Base-by-base conservation (phyloP, 2,888 invertebrate genomes). In the Lottia scabra region DNA sequence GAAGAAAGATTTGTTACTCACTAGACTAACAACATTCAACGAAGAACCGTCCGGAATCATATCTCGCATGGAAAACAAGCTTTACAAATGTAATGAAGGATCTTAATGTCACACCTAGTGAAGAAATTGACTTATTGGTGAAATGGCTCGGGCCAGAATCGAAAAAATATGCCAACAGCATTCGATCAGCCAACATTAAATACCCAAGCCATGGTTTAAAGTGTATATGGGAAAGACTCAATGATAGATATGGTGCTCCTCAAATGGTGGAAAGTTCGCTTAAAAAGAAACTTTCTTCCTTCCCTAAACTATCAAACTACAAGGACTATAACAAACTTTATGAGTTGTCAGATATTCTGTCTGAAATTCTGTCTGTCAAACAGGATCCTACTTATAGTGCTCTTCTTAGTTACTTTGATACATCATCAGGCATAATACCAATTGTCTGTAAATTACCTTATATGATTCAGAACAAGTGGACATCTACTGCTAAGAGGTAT, bases 1-100 rank as follows among this genome's bases (percentile, higher is more conserved):
- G 30, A 71, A 67, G 38, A 71, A 71, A 45, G 62, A 71, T 16
- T 66, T 71, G 23, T 38, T 66, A n/a, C 63, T 71, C n/a, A 19
- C 66, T 15, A 30, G 71, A 65, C 23, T 66, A 15, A 67, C 66
- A 13, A 8, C 26, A 12, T 71, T 67, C 27, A 65, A 48, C n/a
- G 71, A 71, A 56, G 66, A 56, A 16, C 66, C n/a, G n/a, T n/a
- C n/a, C 71, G 0, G 71, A 71, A 30, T 30, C 66, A 8, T 71
- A 67, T 62, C 19, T 15, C 4, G 44, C 38, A n/a, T 71, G 67
- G 71, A 71, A 71, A 30, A 48, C 65, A 15, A 48, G 66, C 45
- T 71, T 71, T 15, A 23, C 12, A 43, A 48, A 38, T 45, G 46
- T 71, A 8, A 67, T 66, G 56, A 38, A 45, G 12, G 71, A 71